Evolutionary conservation across 2,113 vertebrate genomes (phyloP).

Genomic region (Mustelus asterias): DNA sequence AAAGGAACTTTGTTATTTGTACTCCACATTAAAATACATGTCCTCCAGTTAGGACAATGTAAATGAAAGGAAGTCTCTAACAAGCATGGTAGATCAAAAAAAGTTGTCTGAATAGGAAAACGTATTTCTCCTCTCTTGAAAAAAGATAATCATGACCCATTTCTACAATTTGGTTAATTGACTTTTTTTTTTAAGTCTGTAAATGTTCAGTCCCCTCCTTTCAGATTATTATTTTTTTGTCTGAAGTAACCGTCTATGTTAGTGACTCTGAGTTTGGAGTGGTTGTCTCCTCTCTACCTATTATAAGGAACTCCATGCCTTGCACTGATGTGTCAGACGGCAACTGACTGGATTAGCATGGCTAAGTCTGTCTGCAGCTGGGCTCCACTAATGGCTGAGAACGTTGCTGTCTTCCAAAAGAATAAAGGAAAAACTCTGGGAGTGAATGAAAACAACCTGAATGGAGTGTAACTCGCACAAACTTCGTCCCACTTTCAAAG

Average conservation of each 20-base stretch:
- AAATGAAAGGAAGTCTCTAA: conserved; percentile 6
- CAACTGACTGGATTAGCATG: conserved; percentile 27
- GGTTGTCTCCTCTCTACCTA: background rate
- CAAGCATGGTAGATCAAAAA: conserved; percentile 11
- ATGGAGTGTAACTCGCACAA: conserved; percentile 19
- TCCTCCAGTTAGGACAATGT: background rate
- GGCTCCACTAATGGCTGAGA: conserved; percentile 33
- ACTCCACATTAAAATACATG: background rate
- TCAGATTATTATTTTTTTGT: conserved; percentile 17
- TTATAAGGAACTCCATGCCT: conserved; percentile 4
- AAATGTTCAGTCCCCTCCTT: conserved; percentile 32
- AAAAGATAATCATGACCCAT: background rate
- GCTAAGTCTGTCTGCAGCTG: conserved; percentile 34
- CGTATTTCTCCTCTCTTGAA: background rate
- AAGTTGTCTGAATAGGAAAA: conserved; percentile 17
- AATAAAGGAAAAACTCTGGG: conserved; percentile 15
- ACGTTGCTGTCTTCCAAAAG: conserved; percentile 26
- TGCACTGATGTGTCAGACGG: conserved; percentile 24
- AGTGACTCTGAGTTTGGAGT: conserved; percentile 20
- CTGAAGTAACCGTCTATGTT: conserved; percentile 27
- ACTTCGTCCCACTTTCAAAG: conserved; percentile 23
- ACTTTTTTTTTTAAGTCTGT: conserved; percentile 27
- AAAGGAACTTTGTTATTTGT: background rate
- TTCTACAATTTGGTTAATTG: conserved; percentile 31
- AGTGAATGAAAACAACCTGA: conserved; percentile 38